Base-by-base conservation (phyloP, 2,113 vertebrate genomes). In the Orycteropus afer region DNA sequence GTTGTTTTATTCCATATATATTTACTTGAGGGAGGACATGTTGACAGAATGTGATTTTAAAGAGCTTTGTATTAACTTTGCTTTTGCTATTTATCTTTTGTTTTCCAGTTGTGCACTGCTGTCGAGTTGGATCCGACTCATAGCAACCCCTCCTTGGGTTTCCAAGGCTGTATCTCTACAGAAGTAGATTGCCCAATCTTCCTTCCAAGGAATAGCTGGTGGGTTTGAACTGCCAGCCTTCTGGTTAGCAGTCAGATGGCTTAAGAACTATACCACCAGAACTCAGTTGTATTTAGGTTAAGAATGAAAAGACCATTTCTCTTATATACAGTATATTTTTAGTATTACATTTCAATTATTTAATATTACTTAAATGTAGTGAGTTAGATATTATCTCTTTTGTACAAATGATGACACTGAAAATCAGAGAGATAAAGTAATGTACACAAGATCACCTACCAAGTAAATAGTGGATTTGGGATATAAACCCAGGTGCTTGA, bases 1-100 rank as follows among this genome's bases (percentile, higher is more conserved):
- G 51, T n/a, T 9, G 63, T 57, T 93, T 63, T 53, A 78, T 73
- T 42, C 20, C n/a, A 0, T 49, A 32, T 20, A 23, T 76, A 37
- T 77, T 83, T 77, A 63, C 15, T 61, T 76, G 15, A 65, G 22
- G 0, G 20, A 85, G 53, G 34, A 53, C 73, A 40, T 51, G 47
- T 13, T 92, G 51, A 37, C 45, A 78, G 55, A 88, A 89, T 15
- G 69, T 3, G 37, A 5, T 40, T 86, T 69, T 51, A 57, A 67
- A 40, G 8, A 93, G 29, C 40, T 59, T 85, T 37, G 17, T 32
- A 9, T 32, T n/a, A 59, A 42, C 51, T 5, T 53, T 59, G 55
- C 42, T 82, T 40, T 94, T 97, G 95, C 82, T 71, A 9, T 29
- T 61, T 32, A 37, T 77, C 25, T 69, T 94, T 61, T 42, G 51